Conservation (phyloP, 1,140 invertebrate genomes). For the Uloborus diversus region DNA sequence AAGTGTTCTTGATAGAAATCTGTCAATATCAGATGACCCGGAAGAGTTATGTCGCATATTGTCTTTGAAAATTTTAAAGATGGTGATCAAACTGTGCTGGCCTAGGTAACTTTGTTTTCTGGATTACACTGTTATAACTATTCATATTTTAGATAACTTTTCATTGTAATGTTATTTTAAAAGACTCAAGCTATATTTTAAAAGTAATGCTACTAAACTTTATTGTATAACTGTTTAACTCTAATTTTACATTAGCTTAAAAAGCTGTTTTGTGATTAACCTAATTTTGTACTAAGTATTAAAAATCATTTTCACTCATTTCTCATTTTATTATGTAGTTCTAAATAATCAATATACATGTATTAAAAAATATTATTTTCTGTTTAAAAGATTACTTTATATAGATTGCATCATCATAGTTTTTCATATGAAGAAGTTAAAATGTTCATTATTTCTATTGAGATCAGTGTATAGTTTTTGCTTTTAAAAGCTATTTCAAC, state of each 20-base stretch:
- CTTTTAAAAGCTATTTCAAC: no score
- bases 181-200: not conserved
- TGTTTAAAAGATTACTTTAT: no score
- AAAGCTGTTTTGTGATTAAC: not conserved
- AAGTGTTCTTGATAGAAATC: not conserved
- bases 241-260: not conserved
- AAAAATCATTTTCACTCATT: no score
- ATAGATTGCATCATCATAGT: no score
- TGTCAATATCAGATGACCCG: not conserved
- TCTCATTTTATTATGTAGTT: no score
- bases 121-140: not conserved
- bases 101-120: constrained; percentile 14
- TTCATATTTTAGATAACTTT: not conserved
- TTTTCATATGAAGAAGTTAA: no score
- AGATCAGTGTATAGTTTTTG: no score
- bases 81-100: constrained; percentile 9
- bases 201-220: not conserved
- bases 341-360: no score
- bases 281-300: not conserved
- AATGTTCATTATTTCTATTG: no score
- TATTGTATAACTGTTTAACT: not conserved
- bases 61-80: not conserved
- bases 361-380: no score
- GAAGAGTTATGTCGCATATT: not conserved
- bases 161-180: not conserved